Evolutionary conservation across 2,888 invertebrate species (phyloP).

Genomic region (Pycnomerus fuliginosus): DNA sequence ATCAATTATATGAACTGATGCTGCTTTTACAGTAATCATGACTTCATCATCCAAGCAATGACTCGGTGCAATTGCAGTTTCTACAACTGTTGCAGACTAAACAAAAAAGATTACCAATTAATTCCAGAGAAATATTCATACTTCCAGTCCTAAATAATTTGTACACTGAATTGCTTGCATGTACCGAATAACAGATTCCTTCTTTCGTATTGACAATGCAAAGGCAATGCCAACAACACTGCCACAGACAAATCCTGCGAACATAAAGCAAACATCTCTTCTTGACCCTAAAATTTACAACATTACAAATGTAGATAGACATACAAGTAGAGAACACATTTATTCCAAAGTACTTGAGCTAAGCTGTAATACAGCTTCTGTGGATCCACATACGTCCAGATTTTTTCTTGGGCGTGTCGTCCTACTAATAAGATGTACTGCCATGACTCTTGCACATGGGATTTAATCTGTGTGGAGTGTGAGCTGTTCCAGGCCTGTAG

Average conservation of each 20-base stretch:
- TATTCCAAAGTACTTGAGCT: constrained; percentile 35
- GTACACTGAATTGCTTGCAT: constrained; percentile 56
- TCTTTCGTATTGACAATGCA: constrained; percentile 45
- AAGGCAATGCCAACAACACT: constrained; percentile 51
- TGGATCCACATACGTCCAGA: constrained; percentile 35
- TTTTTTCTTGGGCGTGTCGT: constrained; percentile 31
- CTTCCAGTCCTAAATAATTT: constrained; percentile 54
- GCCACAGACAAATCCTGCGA: constrained; percentile 53
- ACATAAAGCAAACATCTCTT: constrained; percentile 51
- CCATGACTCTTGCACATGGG: constrained; percentile 33
- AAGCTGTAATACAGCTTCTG: constrained; percentile 37
- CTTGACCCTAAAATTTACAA: constrained; percentile 47
- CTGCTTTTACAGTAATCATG: constrained; percentile 62
- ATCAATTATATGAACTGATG: constrained; percentile 61
- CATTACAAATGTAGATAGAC: background rate
- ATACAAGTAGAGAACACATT: constrained; percentile 38
- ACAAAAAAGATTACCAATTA: constrained; percentile 22
- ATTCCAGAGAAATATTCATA: constrained; percentile 31
- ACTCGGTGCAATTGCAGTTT: constrained; percentile 57
- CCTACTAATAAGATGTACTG: constrained; percentile 31
- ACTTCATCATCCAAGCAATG: constrained; percentile 58
- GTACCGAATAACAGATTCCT: constrained; percentile 45
- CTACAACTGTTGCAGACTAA: constrained; percentile 57
- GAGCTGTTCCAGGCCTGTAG: constrained; percentile 38
- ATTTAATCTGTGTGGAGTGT: constrained; percentile 33